Evolutionary conservation across 2,113 vertebrate genomes (phyloP).

Genomic region (Corvus moneduloides): DNA sequence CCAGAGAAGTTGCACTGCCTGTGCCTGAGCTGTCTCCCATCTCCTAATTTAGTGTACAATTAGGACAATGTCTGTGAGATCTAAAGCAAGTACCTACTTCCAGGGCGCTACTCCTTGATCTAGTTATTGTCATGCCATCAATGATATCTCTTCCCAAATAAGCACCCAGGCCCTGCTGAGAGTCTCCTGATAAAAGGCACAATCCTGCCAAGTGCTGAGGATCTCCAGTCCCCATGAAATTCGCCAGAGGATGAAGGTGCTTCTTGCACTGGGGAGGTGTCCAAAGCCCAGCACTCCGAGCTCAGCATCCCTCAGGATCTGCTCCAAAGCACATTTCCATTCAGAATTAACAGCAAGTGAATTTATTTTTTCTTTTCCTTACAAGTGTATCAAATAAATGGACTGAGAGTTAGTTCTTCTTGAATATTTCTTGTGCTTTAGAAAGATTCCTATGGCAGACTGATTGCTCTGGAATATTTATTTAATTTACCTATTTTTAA

Average conservation of each 20-base stretch:
- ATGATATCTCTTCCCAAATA: not conserved
- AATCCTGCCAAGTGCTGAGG: not conserved
- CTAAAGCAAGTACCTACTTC: constrained; percentile 3
- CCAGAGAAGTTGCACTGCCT: not conserved
- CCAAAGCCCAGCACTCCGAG: not conserved
- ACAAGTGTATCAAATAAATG: constrained; percentile 8
- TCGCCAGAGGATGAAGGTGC: not conserved
- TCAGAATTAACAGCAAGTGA: not conserved
- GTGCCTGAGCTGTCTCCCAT: not conserved
- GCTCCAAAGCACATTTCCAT: not conserved
- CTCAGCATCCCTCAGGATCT: not conserved
- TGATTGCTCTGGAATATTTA: constrained; percentile 28
- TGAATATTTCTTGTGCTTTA: constrained; percentile 2
- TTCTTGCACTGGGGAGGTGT: not conserved
- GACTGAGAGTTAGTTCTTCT: constrained; percentile 19
- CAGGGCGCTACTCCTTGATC: not conserved
- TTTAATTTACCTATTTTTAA: constrained; percentile 36
- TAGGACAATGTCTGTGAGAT: constrained; percentile 45
- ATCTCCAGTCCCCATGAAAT: not conserved
- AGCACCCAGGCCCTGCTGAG: not conserved
- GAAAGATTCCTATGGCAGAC: constrained; percentile 1
- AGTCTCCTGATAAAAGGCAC: not conserved
- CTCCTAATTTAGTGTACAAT: constrained; percentile 44
- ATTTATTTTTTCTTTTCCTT: not conserved
- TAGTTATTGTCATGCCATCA: constrained; percentile 13